Base-by-base conservation (phyloP, 2,113 vertebrate species). In the Clarias gariepinus region DNA sequence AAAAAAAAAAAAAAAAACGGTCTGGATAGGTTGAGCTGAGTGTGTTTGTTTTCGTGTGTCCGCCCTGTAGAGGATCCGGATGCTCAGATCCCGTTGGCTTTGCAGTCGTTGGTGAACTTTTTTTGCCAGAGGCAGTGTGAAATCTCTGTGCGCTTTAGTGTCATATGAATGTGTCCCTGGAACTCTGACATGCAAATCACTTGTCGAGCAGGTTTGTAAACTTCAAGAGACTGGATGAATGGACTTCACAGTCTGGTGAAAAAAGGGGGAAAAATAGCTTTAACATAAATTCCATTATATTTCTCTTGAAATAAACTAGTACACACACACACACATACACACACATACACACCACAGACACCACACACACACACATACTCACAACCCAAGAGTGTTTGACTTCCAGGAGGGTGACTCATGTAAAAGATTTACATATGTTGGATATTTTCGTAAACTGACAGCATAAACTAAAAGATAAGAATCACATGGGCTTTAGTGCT, bases 121-220 rank as follows among this genome's bases (percentile, higher is more conserved):
- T 63, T 74, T 81, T 25, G 85, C 89, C 82, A 15, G 74, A 66
- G 85, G 88, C 88, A 23, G 86, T 88, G 85, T 85, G 77, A 93
- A 94, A 95, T 94, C 92, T 93, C 91, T 91, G 76, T 83, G 90
- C 89, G 86, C 89, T 89, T 89, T 85, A 57, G 83, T 82, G 85
- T 85, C 89, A 93, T 93, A 93, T 92, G 93, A 94, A 95, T 93
- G 77, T 92, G 81, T 89, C 89, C 92, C 92, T 91, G 93, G 92
- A 92, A 88, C 91, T 68, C 21, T 60, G 85, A 33, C 91, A 95
- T 94, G 94, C 94, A 95, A 95, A 95, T 93, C 80, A 28, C 73
- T 57, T 1, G 30, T 55, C 36, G 11, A 89, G 85, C 86, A 84
- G 76, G 86, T 88, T 91, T 84, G 68, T 77, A 85, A 85, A 90